Evolutionary conservation across 92 coral and sea anemone genomes (phyloP), one percentile per base, ranked within the genome.

Genomic region (Zoanthus solanderi): DNA sequence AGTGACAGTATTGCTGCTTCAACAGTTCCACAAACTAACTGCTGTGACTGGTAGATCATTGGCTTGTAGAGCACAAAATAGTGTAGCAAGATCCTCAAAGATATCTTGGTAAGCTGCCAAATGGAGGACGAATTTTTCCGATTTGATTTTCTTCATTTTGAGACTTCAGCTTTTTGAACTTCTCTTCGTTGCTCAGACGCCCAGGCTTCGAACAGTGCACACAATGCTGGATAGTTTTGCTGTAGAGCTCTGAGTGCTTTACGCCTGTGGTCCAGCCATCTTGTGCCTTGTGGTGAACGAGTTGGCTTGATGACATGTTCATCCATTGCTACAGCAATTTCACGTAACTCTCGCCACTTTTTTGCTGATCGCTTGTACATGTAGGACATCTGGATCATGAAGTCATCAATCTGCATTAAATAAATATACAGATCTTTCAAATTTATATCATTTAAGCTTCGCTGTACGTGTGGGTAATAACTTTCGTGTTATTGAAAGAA

Each of bases 401-500:
- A 58, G n/a, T 83, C 87, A 66, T 83, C 87, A 1, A 83, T 83
- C 87, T 83, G 75, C 57, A 54, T 76, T 48, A 31, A 71, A 71
- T 52, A 52, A 52, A 52, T 52, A 52, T 52, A 52, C 56, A 52
- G 56, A 52, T 52, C 56, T 52, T 52, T 52, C 56, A 52, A 52
- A 52, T 52, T 52, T 52, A 52, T 52, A 52, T 52, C 9, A 52
- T 52, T 52, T 52, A 52, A 52, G 56, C 56, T 52, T 52, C 56
- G 56, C 56, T 52, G 56, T 52, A 52, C 56, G 11, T 52, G 11
- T 52, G 56, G 56, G 56, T 52, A 52, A 52, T 52, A 50, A 12
- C 56, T 52, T 52, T 52, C 56, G 56, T 52, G 56, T 52, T 0
- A 52, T 52, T 52, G 56, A 52, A 52, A 52, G 56, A 52, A 52